Conservation (phyloP, 2,797 vertebrate genomes). For the Enteromius fasciolatus region DNA sequence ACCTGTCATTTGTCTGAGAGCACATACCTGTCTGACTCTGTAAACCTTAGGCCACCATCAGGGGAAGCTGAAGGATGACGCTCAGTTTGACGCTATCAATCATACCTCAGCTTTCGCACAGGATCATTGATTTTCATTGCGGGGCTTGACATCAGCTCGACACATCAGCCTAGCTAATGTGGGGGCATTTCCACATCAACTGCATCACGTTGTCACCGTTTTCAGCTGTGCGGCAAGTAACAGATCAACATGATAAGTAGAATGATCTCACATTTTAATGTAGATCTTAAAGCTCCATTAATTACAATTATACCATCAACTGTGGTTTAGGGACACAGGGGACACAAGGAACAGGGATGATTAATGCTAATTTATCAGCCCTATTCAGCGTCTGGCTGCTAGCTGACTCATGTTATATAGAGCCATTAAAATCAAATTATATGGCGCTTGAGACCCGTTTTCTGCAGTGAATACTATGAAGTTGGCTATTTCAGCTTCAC, state of each 20-base stretch:
- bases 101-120: conserved; percentile 13
- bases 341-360: conserved; percentile 21
- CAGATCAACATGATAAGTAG: conserved; percentile 29
- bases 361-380: conserved; percentile 41
- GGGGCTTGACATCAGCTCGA: conserved; percentile 30
- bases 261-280: conserved; percentile 9
- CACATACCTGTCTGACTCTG: conserved; percentile 46
- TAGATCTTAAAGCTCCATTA: conserved; percentile 33
- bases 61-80: conserved; percentile 31
- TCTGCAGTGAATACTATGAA: conserved; percentile 44
- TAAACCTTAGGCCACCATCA: conserved; percentile 20
- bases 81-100: conserved; percentile 34
- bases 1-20: conserved; percentile 55
- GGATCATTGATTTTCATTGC: conserved; percentile 38
- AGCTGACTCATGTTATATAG: conserved; percentile 44
- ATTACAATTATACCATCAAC: conserved; percentile 31
- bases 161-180: conserved; percentile 33
- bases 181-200: not conserved
- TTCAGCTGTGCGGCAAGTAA: not conserved
- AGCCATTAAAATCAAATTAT: conserved; percentile 49
- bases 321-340: conserved; percentile 17
- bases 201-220: conserved; percentile 23
- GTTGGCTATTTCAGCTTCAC: conserved; percentile 31
- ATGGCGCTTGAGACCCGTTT: conserved; percentile 32
- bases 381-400: conserved; percentile 22